Evolutionary conservation across 2,888 invertebrate genomes (phyloP).

Genomic region (Cephus rjabovi): DNA sequence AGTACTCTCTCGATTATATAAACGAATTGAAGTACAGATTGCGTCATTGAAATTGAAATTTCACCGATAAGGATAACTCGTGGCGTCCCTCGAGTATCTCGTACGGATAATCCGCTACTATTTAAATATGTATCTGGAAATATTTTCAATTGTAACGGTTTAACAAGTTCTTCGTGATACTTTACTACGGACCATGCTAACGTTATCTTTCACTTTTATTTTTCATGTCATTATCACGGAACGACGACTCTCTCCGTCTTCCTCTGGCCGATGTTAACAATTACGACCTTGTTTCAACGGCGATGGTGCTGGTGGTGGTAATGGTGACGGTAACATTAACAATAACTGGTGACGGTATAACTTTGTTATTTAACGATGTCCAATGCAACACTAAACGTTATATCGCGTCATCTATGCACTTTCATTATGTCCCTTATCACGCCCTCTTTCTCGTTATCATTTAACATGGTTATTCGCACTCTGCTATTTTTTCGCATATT

Average conservation of each 20-base stretch:
- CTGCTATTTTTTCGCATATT: not conserved
- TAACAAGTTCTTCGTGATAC: too few relatives aligned
- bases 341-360: conserved; percentile 16
- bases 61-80: not conserved
- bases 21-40: not conserved
- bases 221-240: conserved; percentile 17
- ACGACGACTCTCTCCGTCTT: not conserved
- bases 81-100: not conserved
- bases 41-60: not conserved
- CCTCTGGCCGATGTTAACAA: not conserved
- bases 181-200: not conserved
- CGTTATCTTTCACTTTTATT: conserved; percentile 5
- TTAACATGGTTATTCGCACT: not conserved
- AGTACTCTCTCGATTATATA: not conserved
- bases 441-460: not conserved
- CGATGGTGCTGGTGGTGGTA: conserved; percentile 5
- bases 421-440: not conserved
- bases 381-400: not conserved
- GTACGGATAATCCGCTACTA: too few relatives aligned
- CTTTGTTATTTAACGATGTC: not conserved
- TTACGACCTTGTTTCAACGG: not conserved
- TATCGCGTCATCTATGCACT: not conserved
- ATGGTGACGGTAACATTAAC: conserved; percentile 8
- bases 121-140: too few relatives aligned
- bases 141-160: too few relatives aligned